These are phyloP conservation scores for Bothrops jararaca DNA, from an alignment of 2,113 vertebrate genomes.

Conservation along the genomic window DNA sequence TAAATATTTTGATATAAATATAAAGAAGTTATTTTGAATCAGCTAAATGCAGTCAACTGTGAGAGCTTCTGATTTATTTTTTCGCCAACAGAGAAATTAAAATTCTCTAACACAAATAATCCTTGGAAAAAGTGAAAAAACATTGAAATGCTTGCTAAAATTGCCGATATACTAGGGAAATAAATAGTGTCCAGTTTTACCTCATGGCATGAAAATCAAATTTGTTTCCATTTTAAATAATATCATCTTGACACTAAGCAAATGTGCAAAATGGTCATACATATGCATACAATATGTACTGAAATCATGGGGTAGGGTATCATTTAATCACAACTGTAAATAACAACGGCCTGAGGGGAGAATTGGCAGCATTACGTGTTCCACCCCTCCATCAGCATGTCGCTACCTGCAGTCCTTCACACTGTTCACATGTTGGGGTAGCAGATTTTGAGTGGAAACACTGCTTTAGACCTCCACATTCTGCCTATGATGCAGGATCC, in stretches of 20 bases:
- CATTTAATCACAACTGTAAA: not conserved
- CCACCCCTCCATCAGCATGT: not conserved
- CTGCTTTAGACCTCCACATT: not conserved
- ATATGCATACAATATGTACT: not conserved
- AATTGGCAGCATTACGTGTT: not conserved
- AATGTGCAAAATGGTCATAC: not conserved
- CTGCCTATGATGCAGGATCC: not conserved
- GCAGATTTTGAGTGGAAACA: not conserved
- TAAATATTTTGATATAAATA: no score
- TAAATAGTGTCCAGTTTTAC: not conserved
- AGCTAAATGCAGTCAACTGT: no score
- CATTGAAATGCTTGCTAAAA: not conserved
- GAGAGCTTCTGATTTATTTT: no score
- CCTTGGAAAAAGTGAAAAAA: not conserved
- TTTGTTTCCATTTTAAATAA: not conserved
- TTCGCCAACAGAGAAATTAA: no score
- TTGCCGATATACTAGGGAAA: not conserved
- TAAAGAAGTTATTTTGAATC: no score
- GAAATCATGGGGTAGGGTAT: not conserved
- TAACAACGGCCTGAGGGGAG: not conserved
- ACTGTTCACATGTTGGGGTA: not conserved
- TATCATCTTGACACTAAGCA: not conserved
- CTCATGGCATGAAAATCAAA: not conserved
- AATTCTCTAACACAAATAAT: no score
- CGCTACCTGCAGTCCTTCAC: not conserved